Evolutionary conservation across 2,888 invertebrate genomes (phyloP), one percentile per base, ranked within the genome.

Genomic region (Sesia bembeciformis): DNA sequence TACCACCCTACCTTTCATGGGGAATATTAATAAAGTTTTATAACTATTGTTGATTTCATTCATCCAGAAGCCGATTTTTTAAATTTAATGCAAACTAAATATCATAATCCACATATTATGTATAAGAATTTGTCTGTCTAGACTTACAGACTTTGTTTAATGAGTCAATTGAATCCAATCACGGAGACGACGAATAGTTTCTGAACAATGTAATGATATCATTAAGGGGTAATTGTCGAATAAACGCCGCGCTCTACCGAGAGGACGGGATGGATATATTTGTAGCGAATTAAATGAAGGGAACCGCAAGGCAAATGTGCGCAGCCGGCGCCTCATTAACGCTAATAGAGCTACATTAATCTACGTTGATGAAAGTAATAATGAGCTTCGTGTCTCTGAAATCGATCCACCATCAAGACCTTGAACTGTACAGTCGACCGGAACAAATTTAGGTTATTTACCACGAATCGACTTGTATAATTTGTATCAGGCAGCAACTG

Each of bases 321-420:
- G 68, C 75, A 70, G 76, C 60, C 74, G 73, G 78, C 60, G 77
- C 71, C 79, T 83, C 83, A 82, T 85, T 82, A 81, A 68, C 73
- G 69, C 67, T 82, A 81, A 84, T 78, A 80, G 81, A 74, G 69
- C 63, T 56, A 66, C 75, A 83, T 85, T 81, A 79, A 81, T 84
- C 82, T 76, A 72, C 74, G 72, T 72, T 76, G 72, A 76, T 78
- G 78, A 76, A 78, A 77, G 76, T 77, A 78, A 79, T 80, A 74
- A 78, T 58, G 54, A 56, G 53, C 53, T 69, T 62, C 61, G 60
- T 66, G 67, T 64, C 68, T 63, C 68, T 62, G 57, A 57, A 67
- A 76, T 71, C 64, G 67, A 72, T 68, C 58, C 57, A 53, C 50
- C 53, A 53, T 53, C 49, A 49, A 50, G 40, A 6, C 52, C 49